A percentile compares a stretch with the other conserved stretches of the same genome.
Evolutionary conservation across 2,113 vertebrate species (phyloP).

Genomic region (Cricetomys ansorgei): DNA sequence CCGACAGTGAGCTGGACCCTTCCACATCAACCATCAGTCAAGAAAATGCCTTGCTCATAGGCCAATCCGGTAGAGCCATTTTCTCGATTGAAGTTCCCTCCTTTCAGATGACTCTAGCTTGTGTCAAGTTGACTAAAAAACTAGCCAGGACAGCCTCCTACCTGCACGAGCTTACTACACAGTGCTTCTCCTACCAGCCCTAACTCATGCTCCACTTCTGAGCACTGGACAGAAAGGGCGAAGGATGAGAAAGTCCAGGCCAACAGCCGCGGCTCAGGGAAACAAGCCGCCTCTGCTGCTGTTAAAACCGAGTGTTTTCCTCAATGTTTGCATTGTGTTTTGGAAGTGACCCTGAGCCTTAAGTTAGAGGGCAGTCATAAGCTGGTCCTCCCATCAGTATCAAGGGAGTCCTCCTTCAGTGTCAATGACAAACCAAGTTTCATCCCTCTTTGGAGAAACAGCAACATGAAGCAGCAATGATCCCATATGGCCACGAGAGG

Average conservation of each 20-base stretch:
- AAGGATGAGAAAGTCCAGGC: not conserved
- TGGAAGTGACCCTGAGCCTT: not conserved
- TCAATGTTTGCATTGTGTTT: not conserved
- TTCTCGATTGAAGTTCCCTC: not conserved
- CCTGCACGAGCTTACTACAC: rapidly evolving
- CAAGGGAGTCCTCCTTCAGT: not conserved
- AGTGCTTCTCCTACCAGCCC: not conserved
- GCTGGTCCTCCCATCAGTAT: not conserved
- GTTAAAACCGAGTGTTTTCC: not conserved
- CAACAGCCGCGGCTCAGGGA: not conserved
- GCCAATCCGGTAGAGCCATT: not conserved
- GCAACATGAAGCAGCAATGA: not conserved
- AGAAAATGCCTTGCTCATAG: not conserved
- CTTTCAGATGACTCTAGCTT: not conserved
- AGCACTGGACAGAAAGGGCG: not conserved
- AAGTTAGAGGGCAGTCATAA: not conserved
- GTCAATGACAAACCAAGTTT: not conserved
- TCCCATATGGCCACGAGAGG: not conserved
- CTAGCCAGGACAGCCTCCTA: not conserved
- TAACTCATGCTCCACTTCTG: not conserved
- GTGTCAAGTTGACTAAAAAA: not conserved
- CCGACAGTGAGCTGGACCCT: not conserved
- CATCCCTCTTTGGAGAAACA: not conserved
- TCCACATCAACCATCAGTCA: not conserved
- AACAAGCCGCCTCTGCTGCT: not conserved